Base-by-base conservation (phyloP, 2,113 vertebrate species). In the Calidris pugnax region DNA sequence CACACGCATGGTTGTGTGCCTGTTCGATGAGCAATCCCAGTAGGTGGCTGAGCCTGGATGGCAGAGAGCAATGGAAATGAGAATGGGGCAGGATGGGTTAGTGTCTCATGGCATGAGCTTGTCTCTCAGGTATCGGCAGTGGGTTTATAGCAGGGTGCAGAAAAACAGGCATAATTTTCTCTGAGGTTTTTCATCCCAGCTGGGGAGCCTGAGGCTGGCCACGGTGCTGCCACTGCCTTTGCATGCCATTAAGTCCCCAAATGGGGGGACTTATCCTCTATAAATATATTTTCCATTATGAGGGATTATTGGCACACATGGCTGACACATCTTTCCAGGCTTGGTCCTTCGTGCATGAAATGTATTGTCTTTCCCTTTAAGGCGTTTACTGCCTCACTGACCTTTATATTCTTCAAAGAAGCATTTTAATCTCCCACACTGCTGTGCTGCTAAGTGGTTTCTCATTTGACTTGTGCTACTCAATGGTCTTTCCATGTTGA, bases 381-480 rank as follows among this genome's bases (percentile, higher is more conserved):
- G 96, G 91, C 53, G 64, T 97, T 97, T 97, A 86, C 95, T 96
- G 97, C 97, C 94, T 98, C 94, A n/a, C 94, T 97, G 98, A 98
- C 98, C 97, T 98, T 98, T 98, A 72, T 90, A 90, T 91, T 85
- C 96, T 91, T 95, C 95, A 95, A 96, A 98, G 96, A 97, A 88
- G 15, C 87, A 84, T 97, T 98, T 98, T 97, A 97, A 98, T 98
- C 97, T 93, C 91, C 74, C 92, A 80, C 33, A 53, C 93, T 63
- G 92, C 93, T 93, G 93, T 8, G 80, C 71, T 89, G 90, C 96
- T 98, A 97, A 98, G 97, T 97, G 96, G 80, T 98, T 97, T 97
- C 96, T 97, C 95, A 93, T 96, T 97, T 97, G 98, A 91, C 94
- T 97, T 95, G 94, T 96, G 89, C 94, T 95, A 95, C 85, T 96